Evolutionary conservation across 2,888 invertebrate genomes (phyloP).

Genomic region (Hemithea aestivaria): DNA sequence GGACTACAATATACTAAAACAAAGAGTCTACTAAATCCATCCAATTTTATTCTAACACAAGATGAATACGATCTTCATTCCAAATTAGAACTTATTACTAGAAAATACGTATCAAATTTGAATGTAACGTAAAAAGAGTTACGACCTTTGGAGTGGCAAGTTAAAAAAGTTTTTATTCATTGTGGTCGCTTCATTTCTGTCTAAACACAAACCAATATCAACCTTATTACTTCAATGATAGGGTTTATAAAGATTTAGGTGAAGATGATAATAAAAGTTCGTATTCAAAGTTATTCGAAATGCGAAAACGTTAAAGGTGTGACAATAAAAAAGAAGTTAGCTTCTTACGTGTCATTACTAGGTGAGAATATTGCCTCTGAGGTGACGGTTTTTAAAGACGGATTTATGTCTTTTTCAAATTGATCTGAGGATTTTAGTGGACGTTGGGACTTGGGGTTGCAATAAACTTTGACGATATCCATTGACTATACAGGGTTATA

Average conservation of each 20-base stretch:
- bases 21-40: slow-evolving; percentile 52
- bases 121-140: slow-evolving; percentile 22
- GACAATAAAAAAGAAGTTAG: slow-evolving; percentile 76
- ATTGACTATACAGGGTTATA: too few relatives aligned
- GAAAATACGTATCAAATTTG: slow-evolving; percentile 24
- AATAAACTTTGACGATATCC: slow-evolving; percentile 11
- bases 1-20: slow-evolving; percentile 60
- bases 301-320: slow-evolving; percentile 70
- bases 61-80: slow-evolving; percentile 1
- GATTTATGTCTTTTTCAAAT: slow-evolving; percentile 27
- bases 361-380: slow-evolving; percentile 54
- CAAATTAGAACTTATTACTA: slow-evolving; percentile 27
- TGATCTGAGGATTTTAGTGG: slow-evolving; percentile 8
- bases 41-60: slow-evolving; percentile 11
- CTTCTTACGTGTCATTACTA: slow-evolving; percentile 69
- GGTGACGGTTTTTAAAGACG: slow-evolving; percentile 45
- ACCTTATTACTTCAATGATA: slow-evolving; percentile 9
- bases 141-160: slow-evolving; percentile 34
- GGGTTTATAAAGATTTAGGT: slow-evolving; percentile 25
- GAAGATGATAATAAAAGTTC: slow-evolving; percentile 60
- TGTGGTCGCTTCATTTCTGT: slow-evolving; percentile 43
- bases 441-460: slow-evolving; percentile 10
- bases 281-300: slow-evolving; percentile 72
- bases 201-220: slow-evolving; percentile 14
- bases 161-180: slow-evolving; percentile 71